Base-by-base conservation (phyloP, 2,888 invertebrate genomes). In the Tachina lurida region DNA sequence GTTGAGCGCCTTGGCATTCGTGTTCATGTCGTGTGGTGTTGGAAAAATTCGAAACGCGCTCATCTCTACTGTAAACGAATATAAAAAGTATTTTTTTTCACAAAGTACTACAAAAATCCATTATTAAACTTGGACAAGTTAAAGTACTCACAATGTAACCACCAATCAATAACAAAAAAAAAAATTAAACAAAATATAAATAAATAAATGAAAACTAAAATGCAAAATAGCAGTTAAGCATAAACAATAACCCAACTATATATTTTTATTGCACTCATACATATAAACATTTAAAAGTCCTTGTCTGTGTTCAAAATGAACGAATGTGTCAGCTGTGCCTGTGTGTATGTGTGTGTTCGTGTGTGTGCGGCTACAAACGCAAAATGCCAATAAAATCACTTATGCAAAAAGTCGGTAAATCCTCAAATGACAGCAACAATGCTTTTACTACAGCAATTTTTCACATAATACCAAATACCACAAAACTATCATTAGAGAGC, bases 401-500 rank as follows among this genome's bases (percentile, higher is more conserved):
- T 81, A 84, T 84, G 84, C 84, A 84, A 81, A 81, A 81, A 81
- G 77, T 81, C 81, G 54, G 77, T 77, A 84, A 81, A 84, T 84
- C 84, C 84, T 84, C 63, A 77, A 77, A 77, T 84, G 84, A 77
- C 76, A 84, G 84, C 73, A 81, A 74, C 73, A 81, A 84, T 84
- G 81, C 77, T 71, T 81, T 73, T 49, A 80, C 79, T 70, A 71
- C 49, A 63, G 74, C 70, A 74, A 80, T 76, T 76, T 76, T 77
- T 78, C 73, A 84, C 78, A 73, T 74, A 56, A 62, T 77, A 74
- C 17, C 58, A 81, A 67, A 77, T 77, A 49, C 77, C 76, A 73
- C 84, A 80, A 81, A 76, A 80, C 63, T 70, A 79, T 70, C 78
- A 75, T 74, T 84, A 56, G 67, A 67, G 52, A 56, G 47, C 63